Conservation (phyloP, 2,113 vertebrate species). For the Aldabrachelys gigantea region DNA sequence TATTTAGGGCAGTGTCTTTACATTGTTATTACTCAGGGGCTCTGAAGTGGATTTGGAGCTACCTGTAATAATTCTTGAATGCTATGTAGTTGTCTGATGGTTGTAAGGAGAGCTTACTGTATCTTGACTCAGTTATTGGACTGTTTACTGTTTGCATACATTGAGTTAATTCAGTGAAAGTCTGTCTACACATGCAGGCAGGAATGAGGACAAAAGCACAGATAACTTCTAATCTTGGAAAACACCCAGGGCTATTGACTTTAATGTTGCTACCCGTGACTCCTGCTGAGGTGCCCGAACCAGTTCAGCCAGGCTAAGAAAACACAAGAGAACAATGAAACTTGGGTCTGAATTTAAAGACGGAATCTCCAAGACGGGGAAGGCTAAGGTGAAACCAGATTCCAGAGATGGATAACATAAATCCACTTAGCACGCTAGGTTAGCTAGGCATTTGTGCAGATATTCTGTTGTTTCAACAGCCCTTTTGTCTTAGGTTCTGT, state of each 20-base stretch:
- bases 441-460: background rate
- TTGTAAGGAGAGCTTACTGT: background rate
- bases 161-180: background rate
- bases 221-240: background rate
- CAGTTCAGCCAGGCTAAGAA: background rate
- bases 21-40: background rate
- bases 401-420: background rate
- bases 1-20: background rate
- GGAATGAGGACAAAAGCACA: background rate
- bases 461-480: background rate
- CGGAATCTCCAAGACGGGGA: background rate
- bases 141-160: background rate
- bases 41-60: background rate
- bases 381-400: accelerated
- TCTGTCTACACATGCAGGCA: background rate
- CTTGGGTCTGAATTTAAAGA: background rate
- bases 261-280: accelerated
- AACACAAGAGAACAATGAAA: background rate
- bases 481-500: background rate
- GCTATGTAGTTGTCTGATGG: background rate
- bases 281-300: background rate
- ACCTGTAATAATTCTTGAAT: background rate
- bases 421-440: background rate
- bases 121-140: background rate
- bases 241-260: background rate